These are phyloP conservation scores for Diplodus puntazzo DNA, from an alignment of 2,797 vertebrate species.

Conservation along the genomic window DNA sequence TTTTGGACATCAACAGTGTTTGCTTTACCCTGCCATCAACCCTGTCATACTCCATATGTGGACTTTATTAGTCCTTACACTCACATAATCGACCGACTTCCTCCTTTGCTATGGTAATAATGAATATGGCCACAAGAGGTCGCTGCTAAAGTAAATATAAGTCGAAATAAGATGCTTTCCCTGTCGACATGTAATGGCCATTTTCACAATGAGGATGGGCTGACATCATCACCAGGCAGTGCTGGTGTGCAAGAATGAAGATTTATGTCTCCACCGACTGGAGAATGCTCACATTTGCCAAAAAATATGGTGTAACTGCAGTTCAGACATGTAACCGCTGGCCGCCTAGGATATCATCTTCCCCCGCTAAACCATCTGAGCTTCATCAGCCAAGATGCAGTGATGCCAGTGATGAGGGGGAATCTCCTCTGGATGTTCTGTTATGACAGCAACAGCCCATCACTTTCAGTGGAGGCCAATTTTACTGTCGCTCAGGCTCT, in stretches of 20 bases:
- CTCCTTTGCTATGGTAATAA: too few species aligned
- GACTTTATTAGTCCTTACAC: too few species aligned
- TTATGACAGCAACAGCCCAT: constrained; percentile 6
- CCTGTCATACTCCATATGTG: too few species aligned
- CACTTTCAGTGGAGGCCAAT: constrained; percentile 27
- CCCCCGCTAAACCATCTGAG: not conserved
- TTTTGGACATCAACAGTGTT: too few species aligned
- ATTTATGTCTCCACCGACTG: not conserved
- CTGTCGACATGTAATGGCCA: too few species aligned
- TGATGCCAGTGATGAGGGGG: constrained; percentile 23
- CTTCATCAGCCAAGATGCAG: not conserved
- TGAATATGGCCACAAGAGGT: too few species aligned
- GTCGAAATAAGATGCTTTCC: too few species aligned
- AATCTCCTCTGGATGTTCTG: constrained; percentile 10
- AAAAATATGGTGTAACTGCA: not conserved
- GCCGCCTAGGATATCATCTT: not conserved
- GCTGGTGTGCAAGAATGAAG: not conserved
- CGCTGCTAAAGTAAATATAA: too few species aligned
- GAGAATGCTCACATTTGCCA: not conserved
- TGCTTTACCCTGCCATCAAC: too few species aligned
- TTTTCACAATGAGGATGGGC: not conserved
- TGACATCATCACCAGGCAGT: not conserved
- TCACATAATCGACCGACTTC: too few species aligned
- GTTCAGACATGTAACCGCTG: constrained; percentile 3
- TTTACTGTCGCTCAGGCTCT: constrained; percentile 13